Evolutionary conservation across 2,888 invertebrate genomes (phyloP), one percentile per base, ranked within the genome.

Genomic region (Apotomis betuletana): DNA sequence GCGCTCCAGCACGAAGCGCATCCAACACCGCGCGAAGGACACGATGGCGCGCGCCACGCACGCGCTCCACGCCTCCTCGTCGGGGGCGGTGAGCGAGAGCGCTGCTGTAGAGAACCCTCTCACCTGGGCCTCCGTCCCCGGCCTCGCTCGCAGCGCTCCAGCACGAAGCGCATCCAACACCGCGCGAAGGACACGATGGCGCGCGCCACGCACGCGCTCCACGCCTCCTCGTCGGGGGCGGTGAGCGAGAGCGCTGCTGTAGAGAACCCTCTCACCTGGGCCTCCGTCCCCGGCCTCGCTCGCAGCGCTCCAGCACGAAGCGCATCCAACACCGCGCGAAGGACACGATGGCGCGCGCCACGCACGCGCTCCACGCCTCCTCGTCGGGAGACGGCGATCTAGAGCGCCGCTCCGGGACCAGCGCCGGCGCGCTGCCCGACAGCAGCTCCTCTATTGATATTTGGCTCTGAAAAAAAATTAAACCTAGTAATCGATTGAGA

Each of bases 1-100:
- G 71, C 59, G 76, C 75, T 51, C 75, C 75, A 94, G 94, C 0
- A 96, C 97, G 85, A 97, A 97, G 70, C 94, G 41, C 41, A 41
- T 41, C 41, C 41, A 41, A 6, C 41, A 41, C 92, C 96, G 94
- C 9, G 92, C 92, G 84, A 91, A 91, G 79, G 87, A 78, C 0
- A 92, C 85, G 63, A 91, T 85, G 0, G 88, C 90, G 2, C 89
- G 82, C 13, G 88, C 41, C 41, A 41, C 41, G 41, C 41, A 52
- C 61, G 58, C 73, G 41, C 41, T 41, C 41, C 41, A 41, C 41
- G 41, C 41, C 41, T 41, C 41, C 41, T 41, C 41, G 41, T 41
- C 41, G 5, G 41, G 41, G 5, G 41, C 0, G 5, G 5, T 5
- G 41, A 41, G 41, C 41, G 4, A 41, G 15, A 15, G 15, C 15